Conservation (phyloP, 2,797 vertebrate genomes). For the Ceryle rudis region DNA sequence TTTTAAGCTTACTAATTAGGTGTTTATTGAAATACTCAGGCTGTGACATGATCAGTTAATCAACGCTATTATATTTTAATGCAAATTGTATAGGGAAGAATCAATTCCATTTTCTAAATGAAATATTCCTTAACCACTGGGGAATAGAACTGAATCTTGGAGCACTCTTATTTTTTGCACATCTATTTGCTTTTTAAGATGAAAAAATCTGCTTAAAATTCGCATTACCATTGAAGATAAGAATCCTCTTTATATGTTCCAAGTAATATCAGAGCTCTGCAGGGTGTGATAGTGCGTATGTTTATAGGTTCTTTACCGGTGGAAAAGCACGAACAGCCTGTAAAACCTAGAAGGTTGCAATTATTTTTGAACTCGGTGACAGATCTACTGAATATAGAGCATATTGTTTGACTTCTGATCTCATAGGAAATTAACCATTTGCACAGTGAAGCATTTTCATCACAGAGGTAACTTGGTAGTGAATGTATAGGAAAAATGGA, state of each 20-base stretch:
- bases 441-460: not conserved
- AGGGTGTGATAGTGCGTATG: not conserved
- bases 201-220: not conserved
- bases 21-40: not conserved
- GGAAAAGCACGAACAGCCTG: not conserved
- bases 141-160: not conserved
- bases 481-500: not conserved
- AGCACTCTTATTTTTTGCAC: not conserved
- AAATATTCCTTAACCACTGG: not conserved
- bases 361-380: not conserved
- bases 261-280: not conserved
- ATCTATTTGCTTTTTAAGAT: not conserved
- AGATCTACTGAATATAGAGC: not conserved
- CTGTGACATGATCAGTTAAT: not conserved
- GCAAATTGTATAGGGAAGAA: not conserved
- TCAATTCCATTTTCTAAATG: not conserved
- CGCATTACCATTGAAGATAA: not conserved
- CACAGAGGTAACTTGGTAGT: not conserved
- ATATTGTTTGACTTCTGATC: not conserved
- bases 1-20: not conserved
- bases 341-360: not conserved
- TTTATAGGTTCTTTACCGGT: not conserved
- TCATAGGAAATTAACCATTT: not conserved
- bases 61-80: not conserved
- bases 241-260: not conserved